Base-by-base conservation (phyloP, 2,797 vertebrate genomes). In the Hydrocynus forskahlii region DNA sequence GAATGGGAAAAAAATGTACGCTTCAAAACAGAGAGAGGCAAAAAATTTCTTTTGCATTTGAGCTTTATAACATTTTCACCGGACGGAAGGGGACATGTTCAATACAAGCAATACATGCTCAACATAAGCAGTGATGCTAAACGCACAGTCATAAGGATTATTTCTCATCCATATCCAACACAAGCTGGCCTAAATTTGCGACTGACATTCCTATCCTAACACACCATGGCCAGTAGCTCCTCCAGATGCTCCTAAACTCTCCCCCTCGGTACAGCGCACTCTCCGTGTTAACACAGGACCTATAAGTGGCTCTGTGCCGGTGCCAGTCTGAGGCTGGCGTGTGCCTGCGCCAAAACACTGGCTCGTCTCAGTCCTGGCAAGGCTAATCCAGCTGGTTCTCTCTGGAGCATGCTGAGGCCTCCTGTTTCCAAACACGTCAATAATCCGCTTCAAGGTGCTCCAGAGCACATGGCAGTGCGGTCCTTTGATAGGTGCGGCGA, bases 381-480 rank as follows among this genome's bases (percentile, higher is more conserved):
- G 88, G 86, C 88, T 87, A 83, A 91, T 92, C 91, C 93, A 93
- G 93, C 91, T 94, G 93, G 86, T 87, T 83, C 83, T 79, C 81
- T 88, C 79, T 83, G 82, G 81, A 80, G 80, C 86, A 76, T 82
- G 86, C 85, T 84, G 86, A 91, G 89, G 87, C 90, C 91, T 90
- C 89, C 89, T 89, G 89, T 89, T 91, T 92, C 87, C 85, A 86
- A 90, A 82, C 87, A 87, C 50, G 78, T 87, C 87, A 86, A 70
- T 86, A 80, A 72, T 81, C 90, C 87, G 89, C 87, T 63, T 89
- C 85, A 86, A 91, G 89, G 89, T 87, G 85, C 83, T 81, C 84
- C 74, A 83, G 88, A 93, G 86, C 91, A 91, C 91, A 92, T 92
- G 91, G 91, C 88, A 90, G 59, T 35, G 84, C 90, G 87, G 89